Percentiles rank a stretch among this genome's conserved stretches.
Evolutionary conservation across 2,113 vertebrate species (phyloP).

Genomic region (human): DNA sequence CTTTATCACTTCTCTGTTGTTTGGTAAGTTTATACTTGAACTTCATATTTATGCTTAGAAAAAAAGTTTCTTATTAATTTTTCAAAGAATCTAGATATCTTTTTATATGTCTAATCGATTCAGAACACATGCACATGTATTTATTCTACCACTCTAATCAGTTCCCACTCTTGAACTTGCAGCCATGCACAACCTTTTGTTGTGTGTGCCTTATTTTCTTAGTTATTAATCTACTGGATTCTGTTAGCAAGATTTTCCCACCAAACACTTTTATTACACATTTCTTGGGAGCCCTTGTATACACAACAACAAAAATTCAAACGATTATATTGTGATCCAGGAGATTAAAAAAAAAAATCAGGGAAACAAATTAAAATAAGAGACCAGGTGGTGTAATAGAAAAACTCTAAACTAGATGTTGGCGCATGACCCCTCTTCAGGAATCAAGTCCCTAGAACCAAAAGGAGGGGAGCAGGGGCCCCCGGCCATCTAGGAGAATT

Average conservation of each 20-base stretch:
- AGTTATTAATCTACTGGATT: neutral
- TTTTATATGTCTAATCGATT: neutral
- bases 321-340: neutral
- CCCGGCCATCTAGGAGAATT: neutral
- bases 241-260: neutral
- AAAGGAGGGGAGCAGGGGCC: fast-evolving
- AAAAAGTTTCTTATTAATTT: neutral
- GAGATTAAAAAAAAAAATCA: neutral
- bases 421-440: fast-evolving
- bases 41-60: neutral
- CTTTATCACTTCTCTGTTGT: fast-evolving
- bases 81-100: neutral
- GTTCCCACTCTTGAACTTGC: neutral
- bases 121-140: neutral
- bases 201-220: neutral
- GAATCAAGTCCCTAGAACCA: neutral
- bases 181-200: neutral
- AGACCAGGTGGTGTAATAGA: fast-evolving
- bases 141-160: neutral
- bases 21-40: neutral
- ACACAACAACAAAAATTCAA: neutral
- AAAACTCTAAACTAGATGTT: neutral
- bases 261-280: neutral
- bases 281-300: neutral
- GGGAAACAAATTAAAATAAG: neutral